phyloP scores from a whole-genome alignment of 2,113 vertebrate species.

The Eupsittula cactorum region DNA sequence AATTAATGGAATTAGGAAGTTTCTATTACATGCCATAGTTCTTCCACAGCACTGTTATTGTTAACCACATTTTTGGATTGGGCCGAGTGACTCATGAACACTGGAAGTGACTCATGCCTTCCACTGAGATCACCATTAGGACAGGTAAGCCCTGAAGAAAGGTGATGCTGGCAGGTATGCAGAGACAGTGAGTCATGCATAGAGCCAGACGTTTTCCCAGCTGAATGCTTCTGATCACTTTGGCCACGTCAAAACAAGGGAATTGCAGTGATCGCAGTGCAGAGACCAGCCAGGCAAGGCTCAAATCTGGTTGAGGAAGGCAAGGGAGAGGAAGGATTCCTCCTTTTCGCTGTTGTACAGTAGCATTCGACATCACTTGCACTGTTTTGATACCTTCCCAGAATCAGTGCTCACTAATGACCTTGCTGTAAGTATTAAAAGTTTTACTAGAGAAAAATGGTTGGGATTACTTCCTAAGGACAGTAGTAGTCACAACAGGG shows the following conservation, averaged over 20 bases:
- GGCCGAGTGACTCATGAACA: background rate
- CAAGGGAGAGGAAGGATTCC: background rate
- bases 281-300: background rate
- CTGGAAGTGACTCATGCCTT: constrained; percentile 39
- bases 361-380: background rate
- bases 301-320: background rate
- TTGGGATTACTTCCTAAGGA: background rate
- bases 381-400: background rate
- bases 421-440: background rate
- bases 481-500: background rate
- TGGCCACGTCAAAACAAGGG: background rate
- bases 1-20: background rate
- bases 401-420: background rate
- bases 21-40: background rate
- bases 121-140: constrained; percentile 29
- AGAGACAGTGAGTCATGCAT: background rate
- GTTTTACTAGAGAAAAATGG: background rate
- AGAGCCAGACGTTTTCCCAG: background rate
- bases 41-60: background rate
- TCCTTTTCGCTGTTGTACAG: background rate
- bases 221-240: background rate
- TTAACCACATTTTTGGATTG: background rate
- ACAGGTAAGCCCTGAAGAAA: constrained; percentile 13
- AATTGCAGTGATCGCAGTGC: rapidly evolving
- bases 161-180: background rate